Conservation (phyloP, 2,888 invertebrate genomes). For the Petrophora chlorosata region DNA sequence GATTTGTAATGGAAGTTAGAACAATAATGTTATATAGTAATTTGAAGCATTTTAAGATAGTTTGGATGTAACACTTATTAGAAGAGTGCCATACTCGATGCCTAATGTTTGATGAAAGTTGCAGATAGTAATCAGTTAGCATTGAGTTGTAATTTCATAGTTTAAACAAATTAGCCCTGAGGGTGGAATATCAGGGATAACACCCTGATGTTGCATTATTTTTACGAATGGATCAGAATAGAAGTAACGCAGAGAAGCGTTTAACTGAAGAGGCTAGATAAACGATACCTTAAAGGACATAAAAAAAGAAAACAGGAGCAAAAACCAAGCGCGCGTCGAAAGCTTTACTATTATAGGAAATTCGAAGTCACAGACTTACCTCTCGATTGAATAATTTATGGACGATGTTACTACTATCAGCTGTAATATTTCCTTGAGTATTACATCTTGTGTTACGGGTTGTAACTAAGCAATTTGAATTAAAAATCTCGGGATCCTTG, state of each 20-base stretch:
- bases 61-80: no score
- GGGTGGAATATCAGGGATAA: no score
- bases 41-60: no score
- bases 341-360: slow-evolving; percentile 30
- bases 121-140: no score
- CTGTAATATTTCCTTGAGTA: slow-evolving; percentile 53
- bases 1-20: no score
- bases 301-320: slow-evolving; percentile 44
- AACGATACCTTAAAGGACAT: slow-evolving; percentile 10
- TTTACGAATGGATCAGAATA: not conserved
- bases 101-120: no score
- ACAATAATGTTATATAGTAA: no score
- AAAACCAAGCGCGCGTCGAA: slow-evolving; percentile 42
- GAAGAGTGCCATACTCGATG: no score
- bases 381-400: slow-evolving; percentile 85
- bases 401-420: slow-evolving; percentile 65
- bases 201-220: no score
- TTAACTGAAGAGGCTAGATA: not conserved
- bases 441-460: slow-evolving; percentile 52
- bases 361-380: slow-evolving; percentile 67
- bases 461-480: slow-evolving; percentile 57
- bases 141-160: no score
- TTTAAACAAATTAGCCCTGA: no score
- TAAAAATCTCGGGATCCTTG: slow-evolving; percentile 62
- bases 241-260: not conserved